Conservation (phyloP, 1,140 invertebrate genomes). For the Aphis craccivora region DNA sequence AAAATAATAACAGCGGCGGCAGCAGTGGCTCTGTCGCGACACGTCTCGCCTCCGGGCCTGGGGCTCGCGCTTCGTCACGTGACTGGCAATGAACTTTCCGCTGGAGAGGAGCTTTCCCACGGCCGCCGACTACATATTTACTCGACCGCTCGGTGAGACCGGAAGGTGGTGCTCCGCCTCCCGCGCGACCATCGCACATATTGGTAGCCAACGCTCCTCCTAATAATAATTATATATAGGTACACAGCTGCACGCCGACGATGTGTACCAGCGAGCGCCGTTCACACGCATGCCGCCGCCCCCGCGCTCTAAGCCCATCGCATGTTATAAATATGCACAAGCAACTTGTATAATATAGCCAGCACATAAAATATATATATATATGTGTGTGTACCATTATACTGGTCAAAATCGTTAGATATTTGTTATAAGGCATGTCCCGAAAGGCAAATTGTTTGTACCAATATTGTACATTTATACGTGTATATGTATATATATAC, state of each 20-base stretch:
- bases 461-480: no score
- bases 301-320: background rate
- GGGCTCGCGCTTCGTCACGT: background rate
- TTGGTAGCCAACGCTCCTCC: conserved; percentile 52
- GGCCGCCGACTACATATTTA: background rate
- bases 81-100: conserved; percentile 51
- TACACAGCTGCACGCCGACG: background rate
- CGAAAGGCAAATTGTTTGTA: background rate
- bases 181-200: conserved; percentile 26
- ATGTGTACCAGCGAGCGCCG: background rate
- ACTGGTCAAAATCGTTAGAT: background rate
- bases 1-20: background rate
- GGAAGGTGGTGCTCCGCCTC: conserved; percentile 39
- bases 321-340: background rate
- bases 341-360: background rate
- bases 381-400: background rate
- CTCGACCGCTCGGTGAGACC: background rate
- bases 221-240: background rate
- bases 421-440: background rate
- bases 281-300: background rate
- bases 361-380: background rate
- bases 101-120: conserved; percentile 51
- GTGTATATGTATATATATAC: no score
- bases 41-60: background rate
- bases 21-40: background rate